These are phyloP conservation scores for Metopolophium dirhodum DNA, from an alignment of 1,140 invertebrate species.

Conservation along the genomic window DNA sequence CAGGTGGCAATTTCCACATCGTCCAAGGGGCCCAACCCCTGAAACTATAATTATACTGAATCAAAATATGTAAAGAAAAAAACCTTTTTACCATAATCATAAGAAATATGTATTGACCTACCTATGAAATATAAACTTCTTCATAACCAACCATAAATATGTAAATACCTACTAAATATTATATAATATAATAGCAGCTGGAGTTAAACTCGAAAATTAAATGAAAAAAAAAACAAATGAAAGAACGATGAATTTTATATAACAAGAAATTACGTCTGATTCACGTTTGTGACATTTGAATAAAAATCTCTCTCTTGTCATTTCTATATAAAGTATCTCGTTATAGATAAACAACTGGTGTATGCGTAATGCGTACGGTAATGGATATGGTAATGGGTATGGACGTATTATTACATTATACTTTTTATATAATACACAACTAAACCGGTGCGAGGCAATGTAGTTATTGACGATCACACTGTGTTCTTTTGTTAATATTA, in stretches of 20 bases:
- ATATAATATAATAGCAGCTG: background rate
- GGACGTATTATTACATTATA: background rate
- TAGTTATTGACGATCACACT: background rate
- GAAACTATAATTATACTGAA: background rate
- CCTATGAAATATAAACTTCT: background rate
- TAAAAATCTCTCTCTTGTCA: background rate
- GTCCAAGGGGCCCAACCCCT: background rate
- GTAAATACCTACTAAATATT: background rate
- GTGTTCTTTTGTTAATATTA: background rate
- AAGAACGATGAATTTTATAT: background rate
- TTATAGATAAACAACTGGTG: background rate
- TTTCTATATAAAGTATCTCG: background rate
- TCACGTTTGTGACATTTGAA: background rate
- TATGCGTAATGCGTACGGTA: background rate
- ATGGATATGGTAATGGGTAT: background rate
- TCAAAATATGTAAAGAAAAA: background rate
- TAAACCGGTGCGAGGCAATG: background rate
- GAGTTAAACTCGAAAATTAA: background rate
- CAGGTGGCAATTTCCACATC: background rate
- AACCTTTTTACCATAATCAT: background rate
- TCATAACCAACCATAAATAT: background rate
- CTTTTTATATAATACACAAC: background rate
- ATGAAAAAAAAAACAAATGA: background rate
- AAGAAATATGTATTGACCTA: background rate
- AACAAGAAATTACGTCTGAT: background rate